Evolutionary conservation across 2,113 vertebrate genomes (phyloP), one percentile per base, ranked within the genome.

Genomic region (Notothenia coriiceps): DNA sequence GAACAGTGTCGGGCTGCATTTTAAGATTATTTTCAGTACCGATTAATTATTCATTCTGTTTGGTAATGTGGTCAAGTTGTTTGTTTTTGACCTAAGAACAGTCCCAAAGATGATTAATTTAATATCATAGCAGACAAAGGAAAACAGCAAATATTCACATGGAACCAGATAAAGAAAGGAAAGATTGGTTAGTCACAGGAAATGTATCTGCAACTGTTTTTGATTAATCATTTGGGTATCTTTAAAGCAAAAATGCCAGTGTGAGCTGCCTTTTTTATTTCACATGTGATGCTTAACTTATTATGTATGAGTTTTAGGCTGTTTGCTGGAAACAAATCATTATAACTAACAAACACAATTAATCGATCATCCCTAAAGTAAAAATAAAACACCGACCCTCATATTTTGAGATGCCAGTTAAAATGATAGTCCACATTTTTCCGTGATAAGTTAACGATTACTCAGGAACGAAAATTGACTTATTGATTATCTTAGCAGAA

Each of bases 201-300:
- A 35, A 35, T 33, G 25, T 11, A 20, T 20, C 3, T 3, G 52
- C 52, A 63, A 6, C 22, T 33, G 6, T 55, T 25, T 44, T 44
- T 9, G 1, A 0, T 70, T 4, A 20, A 43, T 51, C 0, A 4
- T 20, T 54, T 20, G n/a, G 18, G 18, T 50, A 43, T 13, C 18
- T 51, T 44, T 47, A 10, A 65, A 20, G 13, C 50, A 29, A 52
- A 49, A 33, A 40, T 35, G 46, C 15, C n/a, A 20, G 18, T 60
- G 54, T 59, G 46, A 63, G 49, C n/a, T 44, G 40, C 4, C 33
- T 50, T 66, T 72, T 5, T 77, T 72, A 51, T n/a, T 71, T 4
- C 35, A 40, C 35, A 13, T 51, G 51, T 51, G 18, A 40, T 13
- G 11, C 0, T 10, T 12, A 51, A 12, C 25, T 43, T n/a, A 46